Evolutionary conservation across 2,113 vertebrate genomes (phyloP), one percentile per base, ranked within the genome.

Genomic region (Casuarius casuarius): DNA sequence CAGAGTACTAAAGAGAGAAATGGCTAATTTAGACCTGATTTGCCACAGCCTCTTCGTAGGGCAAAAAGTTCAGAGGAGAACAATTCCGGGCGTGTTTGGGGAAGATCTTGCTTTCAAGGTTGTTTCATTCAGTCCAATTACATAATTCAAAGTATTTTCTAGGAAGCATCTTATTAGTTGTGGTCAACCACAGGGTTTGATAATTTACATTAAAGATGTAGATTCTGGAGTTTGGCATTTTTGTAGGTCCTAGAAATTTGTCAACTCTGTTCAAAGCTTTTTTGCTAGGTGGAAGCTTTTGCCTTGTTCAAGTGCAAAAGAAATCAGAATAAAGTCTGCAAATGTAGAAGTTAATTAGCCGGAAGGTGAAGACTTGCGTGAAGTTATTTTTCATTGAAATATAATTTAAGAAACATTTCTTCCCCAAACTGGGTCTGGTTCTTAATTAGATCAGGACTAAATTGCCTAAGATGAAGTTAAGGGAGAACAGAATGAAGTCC

Each of bases 21-120:
- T 1, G 4, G 29, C 5, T 70, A 31, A 0, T n/a, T 79, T 35
- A 40, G 14, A 49, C 35, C 28, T 0, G 1, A 7, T 6, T 44
- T 44, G 29, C 42, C 25, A 8, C 58, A 51, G 52, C 17, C 42
- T 28, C 35, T 76, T 58, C 12, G 1, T 7, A 21, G 46, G 42
- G 25, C 23, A 70, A 49, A 51, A 71, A 22, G 26, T 35, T 20
- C 48, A 35, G 68, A 25, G n/a, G 12, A 42, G 9, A 19, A 51
- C 33, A 71, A 19, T 71, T 51, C 22, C 35, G 22, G 46, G 33
- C 22, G 26, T 35, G 22, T 18, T 49, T 10, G 35, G 46, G 46
- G 23, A 71, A 51, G 33, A 51, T 51, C 68, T 26, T 49, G 23
- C 21, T 71, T 46, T 71, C 48, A 29, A 56, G 28, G 54, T 56